Percentiles rank a stretch among this genome's conserved stretches.
Evolutionary conservation across 1,140 invertebrate species (phyloP).

Genomic region (Neuroterus valhalla): DNA sequence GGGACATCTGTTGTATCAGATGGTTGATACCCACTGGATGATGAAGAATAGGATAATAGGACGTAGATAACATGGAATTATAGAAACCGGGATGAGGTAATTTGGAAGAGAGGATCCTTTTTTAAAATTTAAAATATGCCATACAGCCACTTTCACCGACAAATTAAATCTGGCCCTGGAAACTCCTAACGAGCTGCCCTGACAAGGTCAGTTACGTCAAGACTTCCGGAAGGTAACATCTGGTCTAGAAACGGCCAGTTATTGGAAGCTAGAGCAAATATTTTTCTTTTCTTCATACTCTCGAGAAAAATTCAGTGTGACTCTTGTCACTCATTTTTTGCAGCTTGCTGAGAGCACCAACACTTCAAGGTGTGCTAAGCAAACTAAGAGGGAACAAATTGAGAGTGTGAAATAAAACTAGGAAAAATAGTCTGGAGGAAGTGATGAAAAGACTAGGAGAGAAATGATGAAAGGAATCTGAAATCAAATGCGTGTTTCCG

Average conservation of each 20-base stretch:
- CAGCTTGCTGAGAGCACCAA: slow-evolving; percentile 1
- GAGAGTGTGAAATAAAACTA: neutral
- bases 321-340: slow-evolving; percentile 20
- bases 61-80: neutral
- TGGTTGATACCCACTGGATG: no score
- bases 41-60: no score
- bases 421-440: neutral
- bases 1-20: no score
- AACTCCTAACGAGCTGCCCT: slow-evolving; percentile 5
- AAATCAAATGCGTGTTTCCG: no score
- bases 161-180: slow-evolving; percentile 7
- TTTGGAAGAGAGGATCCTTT: neutral
- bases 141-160: neutral
- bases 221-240: slow-evolving; percentile 28
- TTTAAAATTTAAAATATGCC: neutral
- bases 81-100: neutral
- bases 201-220: slow-evolving; percentile 11
- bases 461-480: no score
- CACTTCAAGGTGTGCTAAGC: neutral
- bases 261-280: slow-evolving; percentile 30
- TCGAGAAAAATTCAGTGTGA: neutral
- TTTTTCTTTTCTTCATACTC: neutral
- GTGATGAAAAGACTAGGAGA: neutral
- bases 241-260: slow-evolving; percentile 15
- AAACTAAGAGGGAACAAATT: slow-evolving; percentile 7